Evolutionary conservation across 2,113 vertebrate genomes (phyloP).

Genomic region (Ceratotherium simum): DNA sequence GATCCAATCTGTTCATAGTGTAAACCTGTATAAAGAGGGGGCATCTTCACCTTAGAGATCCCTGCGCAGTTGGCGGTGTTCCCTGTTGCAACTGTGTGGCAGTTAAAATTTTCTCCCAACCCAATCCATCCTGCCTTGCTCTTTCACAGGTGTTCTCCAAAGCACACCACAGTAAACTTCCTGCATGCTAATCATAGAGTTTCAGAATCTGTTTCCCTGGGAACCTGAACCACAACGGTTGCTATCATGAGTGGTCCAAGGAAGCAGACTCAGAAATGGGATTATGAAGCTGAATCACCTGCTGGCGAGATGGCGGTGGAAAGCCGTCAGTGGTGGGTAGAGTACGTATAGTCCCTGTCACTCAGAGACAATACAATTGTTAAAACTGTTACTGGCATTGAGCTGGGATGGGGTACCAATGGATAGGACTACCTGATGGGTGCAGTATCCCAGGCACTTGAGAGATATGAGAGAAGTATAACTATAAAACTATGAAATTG

Average conservation of each 20-base stretch:
- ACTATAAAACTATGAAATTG: not conserved
- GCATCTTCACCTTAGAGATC: not conserved
- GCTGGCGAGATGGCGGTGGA: not conserved
- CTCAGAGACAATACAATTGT: not conserved
- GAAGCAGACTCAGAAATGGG: not conserved
- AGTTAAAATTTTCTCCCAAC: not conserved
- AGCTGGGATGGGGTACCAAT: not conserved
- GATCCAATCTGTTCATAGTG: not conserved
- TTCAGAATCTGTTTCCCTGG: slow-evolving; percentile 33
- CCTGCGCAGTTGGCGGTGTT: not conserved
- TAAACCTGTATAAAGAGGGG: not conserved
- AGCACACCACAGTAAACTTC: not conserved
- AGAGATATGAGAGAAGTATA: not conserved
- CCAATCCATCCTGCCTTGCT: not conserved
- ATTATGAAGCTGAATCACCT: not conserved
- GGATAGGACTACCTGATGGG: not conserved
- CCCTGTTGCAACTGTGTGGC: not conserved
- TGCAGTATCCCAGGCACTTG: not conserved
- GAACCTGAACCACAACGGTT: slow-evolving; percentile 32
- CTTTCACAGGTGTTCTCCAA: slow-evolving; percentile 48
- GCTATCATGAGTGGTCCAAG: slow-evolving; percentile 19
- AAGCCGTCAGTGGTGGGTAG: not conserved
- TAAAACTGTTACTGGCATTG: not conserved
- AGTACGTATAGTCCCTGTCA: not conserved
- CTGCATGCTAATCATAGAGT: not conserved